Base-by-base conservation (phyloP, 1,140 invertebrate genomes). In the Zaprionus vittiger region DNA sequence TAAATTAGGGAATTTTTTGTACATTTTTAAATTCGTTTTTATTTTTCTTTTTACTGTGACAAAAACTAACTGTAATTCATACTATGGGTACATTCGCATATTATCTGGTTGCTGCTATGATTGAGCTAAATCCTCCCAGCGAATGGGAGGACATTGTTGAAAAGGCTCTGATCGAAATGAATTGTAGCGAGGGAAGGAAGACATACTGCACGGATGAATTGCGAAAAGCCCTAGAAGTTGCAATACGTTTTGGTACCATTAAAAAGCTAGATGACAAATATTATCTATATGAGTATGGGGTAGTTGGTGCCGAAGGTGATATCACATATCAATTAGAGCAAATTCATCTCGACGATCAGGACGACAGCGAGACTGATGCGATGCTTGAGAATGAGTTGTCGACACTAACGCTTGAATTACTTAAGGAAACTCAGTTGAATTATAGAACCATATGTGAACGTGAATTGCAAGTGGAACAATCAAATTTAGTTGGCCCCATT, bases 261-360 rank as follows among this genome's bases (percentile, higher is more conserved):
- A 61, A 57, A 12, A 56, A 70, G 56, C 34, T 70, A 4, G 26
- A 75, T 54, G 49, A 57, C 22, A 86, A 77, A 69, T 80, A 80
- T 49, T 86, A 82, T 73, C n/a, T 81, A 15, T 60, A 77, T 61
- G 83, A 86, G 55, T 80, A 82, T 56, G 77, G 38, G 0, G n/a
- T 56, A 17, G 24, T 80, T 12, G 44, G 47, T 59, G 17, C 26
- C 15, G 31, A 47, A n/a, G 62, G 54, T 24, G 4, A 67, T 28
- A 34, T 81, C 20, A 38, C 26, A 17, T 74, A 79, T 56, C 55
- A 63, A 14, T 75, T 80, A 7, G n/a, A 20, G 1, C 0, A 9
- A 2, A 3, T 12, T 22, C 1, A 2, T 2, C 0, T 20, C 20
- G 4, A 22, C 2, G 15, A 62, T 2, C 12, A 12, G 7, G 38